Base-by-base conservation (phyloP, 2,797 vertebrate species). In the Leucoraja ocellata region DNA sequence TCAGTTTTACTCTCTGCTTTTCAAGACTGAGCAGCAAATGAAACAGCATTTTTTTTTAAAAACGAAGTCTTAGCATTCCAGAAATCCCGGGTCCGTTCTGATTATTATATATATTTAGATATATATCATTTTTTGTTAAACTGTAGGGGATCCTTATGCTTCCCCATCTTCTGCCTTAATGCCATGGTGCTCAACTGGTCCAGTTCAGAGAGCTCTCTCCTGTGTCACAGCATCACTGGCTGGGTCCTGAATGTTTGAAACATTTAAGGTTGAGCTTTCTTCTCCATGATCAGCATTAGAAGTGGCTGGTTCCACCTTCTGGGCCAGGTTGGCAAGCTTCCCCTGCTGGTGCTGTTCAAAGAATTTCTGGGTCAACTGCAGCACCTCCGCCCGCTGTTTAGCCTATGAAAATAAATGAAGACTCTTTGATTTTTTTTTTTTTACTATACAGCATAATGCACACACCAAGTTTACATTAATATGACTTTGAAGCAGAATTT, bases 81-180 rank as follows among this genome's bases (percentile, higher is more conserved):
- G 68, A 92, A 74, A 76, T 92, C 90, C 90, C 71, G 71, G 71
- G 90, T 91, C 68, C 90, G 25, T 91, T 91, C 90, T 91, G 90
- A 92, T 92, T 88, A 65, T 88, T 76, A 92, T 76, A 92, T 92
- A 92, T 23, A 74, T 74, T 74, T 92, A 92, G 90, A 92, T 92
- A 76, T 92, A 92, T 74, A 74, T 76, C 63, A 68, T 21, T 88
- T 88, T 88, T 88, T 92, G 74, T 54, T 54, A 92, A 92, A 92
- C 68, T 74, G 90, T 71, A 74, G 90, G 84, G 84, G 90, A 74
- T 92, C 90, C 25, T 95, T 97, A 99, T 94, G 98, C 98, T 96
- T 98, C 98, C 95, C 98, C 97, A 95, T 98, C 98, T 96, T 99
- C 98, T 95, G 98, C 97, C 96, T 98, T 98, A 94, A 97, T 97